Conservation (phyloP, 2,888 invertebrate genomes). For the Aleiodes alternator region DNA sequence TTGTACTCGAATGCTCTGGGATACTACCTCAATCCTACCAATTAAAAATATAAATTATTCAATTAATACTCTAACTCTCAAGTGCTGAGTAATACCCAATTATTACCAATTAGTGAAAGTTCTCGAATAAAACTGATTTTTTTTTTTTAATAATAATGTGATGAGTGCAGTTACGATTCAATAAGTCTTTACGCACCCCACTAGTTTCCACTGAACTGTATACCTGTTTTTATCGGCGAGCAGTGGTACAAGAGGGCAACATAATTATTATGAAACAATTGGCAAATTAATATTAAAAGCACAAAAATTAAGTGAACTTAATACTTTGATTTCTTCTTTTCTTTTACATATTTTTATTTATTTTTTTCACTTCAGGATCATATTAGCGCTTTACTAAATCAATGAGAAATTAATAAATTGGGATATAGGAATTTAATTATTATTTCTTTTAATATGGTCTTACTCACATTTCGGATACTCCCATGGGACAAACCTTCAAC, state of each 20-base stretch:
- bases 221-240: conserved; percentile 61
- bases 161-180: neutral
- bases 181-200: conserved; percentile 62
- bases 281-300: conserved; percentile 40
- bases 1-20: too few species aligned
- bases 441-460: conserved; percentile 14
- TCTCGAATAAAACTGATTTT: conserved; percentile 2
- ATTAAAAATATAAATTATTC: neutral
- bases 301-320: conserved; percentile 5
- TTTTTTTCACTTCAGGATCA: neutral
- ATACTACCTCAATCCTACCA: neutral
- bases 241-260: conserved; percentile 51
- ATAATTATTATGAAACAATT: conserved; percentile 49
- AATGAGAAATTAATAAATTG: conserved; percentile 22
- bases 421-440: neutral
- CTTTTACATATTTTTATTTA: too few species aligned
- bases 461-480: conserved; percentile 90
- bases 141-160: neutral
- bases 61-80: neutral
- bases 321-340: neutral
- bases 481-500: conserved; percentile 90
- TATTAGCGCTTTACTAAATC: neutral
- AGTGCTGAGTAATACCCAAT: conserved; percentile 7
- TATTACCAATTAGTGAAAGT: neutral
- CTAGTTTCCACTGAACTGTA: conserved; percentile 66